Conservation (phyloP, 1,140 invertebrate species). For the Trichomalopsis sarcophagae region DNA sequence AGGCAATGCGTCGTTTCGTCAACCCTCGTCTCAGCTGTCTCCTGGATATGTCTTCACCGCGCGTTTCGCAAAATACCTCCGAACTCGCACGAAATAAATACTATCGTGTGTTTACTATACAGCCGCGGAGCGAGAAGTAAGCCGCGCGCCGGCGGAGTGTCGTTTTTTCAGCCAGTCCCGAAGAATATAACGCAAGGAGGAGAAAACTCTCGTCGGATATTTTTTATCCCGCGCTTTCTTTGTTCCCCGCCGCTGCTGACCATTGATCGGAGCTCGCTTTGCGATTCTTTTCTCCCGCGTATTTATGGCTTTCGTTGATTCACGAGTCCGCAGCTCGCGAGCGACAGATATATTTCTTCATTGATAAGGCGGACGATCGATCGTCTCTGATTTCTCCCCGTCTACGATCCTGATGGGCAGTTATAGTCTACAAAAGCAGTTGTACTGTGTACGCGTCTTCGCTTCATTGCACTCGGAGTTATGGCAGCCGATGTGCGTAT, state of each 20-base stretch:
- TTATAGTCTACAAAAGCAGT: background rate
- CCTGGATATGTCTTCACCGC: background rate
- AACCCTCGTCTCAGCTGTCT: background rate
- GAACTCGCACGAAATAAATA: constrained; percentile 9
- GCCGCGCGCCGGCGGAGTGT: background rate
- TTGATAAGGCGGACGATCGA: constrained; percentile 32
- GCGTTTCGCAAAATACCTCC: background rate
- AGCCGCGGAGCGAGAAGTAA: background rate
- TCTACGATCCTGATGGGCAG: background rate
- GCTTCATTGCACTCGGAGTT: constrained; percentile 5
- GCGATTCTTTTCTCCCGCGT: constrained; percentile 34
- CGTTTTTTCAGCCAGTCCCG: background rate
- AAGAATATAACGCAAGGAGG: constrained; percentile 39
- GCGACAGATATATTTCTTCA: constrained; percentile 49
- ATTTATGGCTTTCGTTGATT: constrained; percentile 47
- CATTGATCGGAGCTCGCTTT: constrained; percentile 19
- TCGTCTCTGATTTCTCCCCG: background rate
- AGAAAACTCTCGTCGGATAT: constrained; percentile 27
- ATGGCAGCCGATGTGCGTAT: background rate
- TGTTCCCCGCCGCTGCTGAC: background rate
- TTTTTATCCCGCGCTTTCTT: constrained; percentile 37
- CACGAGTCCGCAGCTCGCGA: constrained; percentile 1
- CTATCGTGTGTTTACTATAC: background rate
- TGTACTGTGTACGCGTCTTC: too few relatives aligned
- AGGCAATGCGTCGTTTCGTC: background rate